Base-by-base conservation (phyloP, 2,113 vertebrate genomes). In the Phyllopteryx taeniolatus region DNA sequence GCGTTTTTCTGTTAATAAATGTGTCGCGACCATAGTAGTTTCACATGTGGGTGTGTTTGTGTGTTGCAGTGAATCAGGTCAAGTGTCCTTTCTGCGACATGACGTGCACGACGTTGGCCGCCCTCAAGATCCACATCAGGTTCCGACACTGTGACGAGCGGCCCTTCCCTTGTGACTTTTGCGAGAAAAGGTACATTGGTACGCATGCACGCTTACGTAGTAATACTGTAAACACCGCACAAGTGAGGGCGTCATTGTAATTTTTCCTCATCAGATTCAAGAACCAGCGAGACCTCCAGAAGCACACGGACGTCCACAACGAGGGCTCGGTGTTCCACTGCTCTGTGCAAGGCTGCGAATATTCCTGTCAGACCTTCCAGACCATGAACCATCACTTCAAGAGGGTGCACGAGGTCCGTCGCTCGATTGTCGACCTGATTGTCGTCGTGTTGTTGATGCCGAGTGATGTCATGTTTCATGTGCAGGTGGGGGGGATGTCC, bases 291-390 rank as follows among this genome's bases (percentile, higher is more conserved):
- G 93, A 94, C 86, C 87, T 93, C 54, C 86, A 91, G 54, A 92
- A 94, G 77, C 93, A 88, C 83, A 91, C 92, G 61, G 92, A 93
- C 79, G 92, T 91, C 53, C 92, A 93, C 71, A 82, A 87, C 33
- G 93, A 92, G 83, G 93, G 91, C n/a, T 89, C 90, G 3, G 88
- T 92, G 47, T 91, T 92, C 81, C 93, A 89, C 90, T 93, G 94
- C 65, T 88, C 84, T 0, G 81, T 86, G 70, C 92, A 92, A 74
- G 92, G 93, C 20, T 94, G 93, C 66, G 89, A 82, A 61, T 93
- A 93, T 76, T 89, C 90, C 3, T 90, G 92, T 63, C 19, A 87
- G 53, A 85, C 91, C 68, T 90, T 78, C 17, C 78, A 70, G 76
- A 82, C 85, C 49, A 86, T 90, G 81, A 90, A 80, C 54, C 81